Evolutionary conservation across 2,888 invertebrate species (phyloP).

Genomic region (Epinotia brunnichana): DNA sequence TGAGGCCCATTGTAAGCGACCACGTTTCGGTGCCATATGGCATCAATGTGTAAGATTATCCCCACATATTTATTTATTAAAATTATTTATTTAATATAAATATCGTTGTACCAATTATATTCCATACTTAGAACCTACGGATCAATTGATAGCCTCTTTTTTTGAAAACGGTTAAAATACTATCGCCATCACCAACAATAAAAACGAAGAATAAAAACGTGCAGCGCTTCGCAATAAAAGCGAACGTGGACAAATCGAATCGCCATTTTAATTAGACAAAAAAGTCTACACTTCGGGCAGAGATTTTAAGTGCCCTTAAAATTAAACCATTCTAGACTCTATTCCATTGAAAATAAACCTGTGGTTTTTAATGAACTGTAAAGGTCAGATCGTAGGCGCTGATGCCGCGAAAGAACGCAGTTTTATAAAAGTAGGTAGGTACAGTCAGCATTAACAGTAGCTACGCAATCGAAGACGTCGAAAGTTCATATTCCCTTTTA

Average conservation of each 20-base stretch:
- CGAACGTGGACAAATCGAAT: constrained; percentile 61
- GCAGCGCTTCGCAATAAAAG: constrained; percentile 53
- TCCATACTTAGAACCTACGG: too few species aligned
- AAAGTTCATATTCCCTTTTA: too few species aligned
- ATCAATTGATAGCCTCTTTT: too few species aligned
- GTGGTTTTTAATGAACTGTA: background rate
- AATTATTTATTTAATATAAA: too few species aligned
- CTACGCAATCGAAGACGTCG: too few species aligned
- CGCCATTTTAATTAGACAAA: constrained; percentile 62
- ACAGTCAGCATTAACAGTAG: too few species aligned
- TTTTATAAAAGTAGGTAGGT: background rate
- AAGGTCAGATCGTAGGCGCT: background rate
- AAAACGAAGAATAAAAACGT: constrained; percentile 31
- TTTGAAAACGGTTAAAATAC: background rate
- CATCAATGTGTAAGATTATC: too few species aligned
- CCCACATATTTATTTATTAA: too few species aligned
- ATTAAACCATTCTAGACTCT: background rate
- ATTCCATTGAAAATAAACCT: background rate
- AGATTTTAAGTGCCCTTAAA: background rate
- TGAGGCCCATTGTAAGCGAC: too few species aligned
- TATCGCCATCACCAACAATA: background rate
- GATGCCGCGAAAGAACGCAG: background rate
- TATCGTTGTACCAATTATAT: too few species aligned
- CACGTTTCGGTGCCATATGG: too few species aligned
- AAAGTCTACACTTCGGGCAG: constrained; percentile 45